These are phyloP conservation scores for Tenebrio molitor DNA, from an alignment of 1,140 invertebrate species.

Conservation along the genomic window DNA sequence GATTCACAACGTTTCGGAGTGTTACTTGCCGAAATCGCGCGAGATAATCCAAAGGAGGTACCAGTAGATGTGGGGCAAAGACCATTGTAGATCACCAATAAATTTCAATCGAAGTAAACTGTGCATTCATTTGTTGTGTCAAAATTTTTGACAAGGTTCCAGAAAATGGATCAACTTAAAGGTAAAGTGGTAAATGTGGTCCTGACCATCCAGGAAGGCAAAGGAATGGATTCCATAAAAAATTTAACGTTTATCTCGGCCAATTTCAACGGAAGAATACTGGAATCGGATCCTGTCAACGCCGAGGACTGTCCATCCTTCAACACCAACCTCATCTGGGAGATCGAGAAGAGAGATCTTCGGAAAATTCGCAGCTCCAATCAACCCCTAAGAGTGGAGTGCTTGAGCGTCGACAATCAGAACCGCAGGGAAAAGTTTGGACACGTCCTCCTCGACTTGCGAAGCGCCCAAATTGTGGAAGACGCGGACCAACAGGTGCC, in stretches of 20 bases:
- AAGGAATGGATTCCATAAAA: slow-evolving; percentile 68
- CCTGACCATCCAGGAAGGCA: slow-evolving; percentile 69
- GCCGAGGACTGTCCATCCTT: slow-evolving; percentile 65
- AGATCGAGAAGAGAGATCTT: slow-evolving; percentile 67
- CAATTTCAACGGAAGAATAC: slow-evolving; percentile 68
- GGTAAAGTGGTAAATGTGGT: slow-evolving; percentile 68
- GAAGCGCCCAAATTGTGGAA: slow-evolving; percentile 68
- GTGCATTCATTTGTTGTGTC: slow-evolving; percentile 24
- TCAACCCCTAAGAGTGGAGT: slow-evolving; percentile 69
- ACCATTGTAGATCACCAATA: not conserved
- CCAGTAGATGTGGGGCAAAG: slow-evolving; percentile 61
- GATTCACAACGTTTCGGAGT: slow-evolving; percentile 70
- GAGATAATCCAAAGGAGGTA: slow-evolving; percentile 71
- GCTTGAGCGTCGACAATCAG: slow-evolving; percentile 65
- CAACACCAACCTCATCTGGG: slow-evolving; percentile 69
- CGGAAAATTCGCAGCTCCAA: slow-evolving; percentile 69
- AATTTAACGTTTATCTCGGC: slow-evolving; percentile 67
- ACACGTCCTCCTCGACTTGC: slow-evolving; percentile 68
- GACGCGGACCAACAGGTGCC: slow-evolving; percentile 52
- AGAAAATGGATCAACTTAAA: slow-evolving; percentile 67
- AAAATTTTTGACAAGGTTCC: slow-evolving; percentile 30
- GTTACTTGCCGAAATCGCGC: slow-evolving; percentile 70
- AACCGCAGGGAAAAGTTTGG: slow-evolving; percentile 68
- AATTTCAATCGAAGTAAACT: slow-evolving; percentile 8
- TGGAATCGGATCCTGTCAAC: slow-evolving; percentile 68